Evolutionary conservation across 2,888 invertebrate species (phyloP), one percentile per base, ranked within the genome.

Genomic region (Bhutanitis thaidina): DNA sequence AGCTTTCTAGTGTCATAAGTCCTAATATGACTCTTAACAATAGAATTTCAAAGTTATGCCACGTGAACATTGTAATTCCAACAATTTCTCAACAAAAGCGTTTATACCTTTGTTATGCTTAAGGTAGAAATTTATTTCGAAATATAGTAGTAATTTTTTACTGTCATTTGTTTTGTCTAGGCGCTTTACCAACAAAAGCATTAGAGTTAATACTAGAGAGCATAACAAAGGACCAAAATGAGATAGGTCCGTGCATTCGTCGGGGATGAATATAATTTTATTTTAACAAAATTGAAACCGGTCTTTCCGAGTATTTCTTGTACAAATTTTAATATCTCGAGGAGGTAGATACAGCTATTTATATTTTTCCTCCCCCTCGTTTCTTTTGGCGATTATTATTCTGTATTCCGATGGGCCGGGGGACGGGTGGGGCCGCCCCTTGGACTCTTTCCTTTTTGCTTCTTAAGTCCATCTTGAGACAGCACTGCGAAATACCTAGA

Each of bases 351-450:
- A 79, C 65, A 64, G 83, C 85, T 86, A 86, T 88, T 88, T 89
- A 87, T 88, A 89, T 89, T 89, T 89, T 89, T 88, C 79, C 80
- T 67, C 82, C 84, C 71, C 77, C 72, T 58, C 68, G 71, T 86
- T 88, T 89, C 88, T 88, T 88, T 88, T 81, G 85, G 88, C 83
- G 89, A 88, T 88, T 87, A 88, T 89, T 89, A 88, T 88, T 88
- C 89, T 88, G 89, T 86, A 80, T 88, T 87, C 82, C 82, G 75
- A 83, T 81, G 81, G 83, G 82, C 70, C 63, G 67, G 71, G 71
- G 74, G 53, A 71, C 70, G 64, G 69, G 66, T 64, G 62, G 65
- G 63, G 61, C 66, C 77, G 65, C 80, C 85, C 86, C 77, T 65
- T 59, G 77, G 77, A 88, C 89, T 88, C 87, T 89, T 88, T 88